Base-by-base conservation (phyloP, 2,888 invertebrate genomes). In the Aplocera efformata region DNA sequence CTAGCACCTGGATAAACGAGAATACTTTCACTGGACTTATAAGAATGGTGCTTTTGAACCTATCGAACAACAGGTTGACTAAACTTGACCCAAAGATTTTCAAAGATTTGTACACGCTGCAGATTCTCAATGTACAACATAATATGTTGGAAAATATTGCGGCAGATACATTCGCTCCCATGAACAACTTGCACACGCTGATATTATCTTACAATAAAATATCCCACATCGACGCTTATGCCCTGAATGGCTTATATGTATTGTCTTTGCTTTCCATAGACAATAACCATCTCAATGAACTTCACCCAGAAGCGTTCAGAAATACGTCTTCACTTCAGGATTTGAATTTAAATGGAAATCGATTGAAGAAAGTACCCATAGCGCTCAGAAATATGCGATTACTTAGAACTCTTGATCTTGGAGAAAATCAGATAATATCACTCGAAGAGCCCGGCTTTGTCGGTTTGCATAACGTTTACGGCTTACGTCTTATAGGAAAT, bases 311-410 rank as follows among this genome's bases (percentile, higher is more conserved):
- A 69, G 96, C 96, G 43, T 96, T 97, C 71, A 91, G 94, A 64
- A 97, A 97, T 85, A 96, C 96, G 71, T 96, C 96, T 56, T 94
- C 95, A 48, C 89, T 97, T 66, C 94, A 96, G 83, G 97, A 97
- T 82, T 90, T 98, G 59, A 96, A 96, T 89, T 89, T 97, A 67
- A 96, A 96, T 81, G 95, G 94, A 46, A 97, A 97, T 84, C 91
- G 92, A 67, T 89, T 97, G 63, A 93, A 93, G 69, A 90, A 91
- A 60, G 92, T 96, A 60, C 97, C 97, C 28, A 78, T 92, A 62
- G 96, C 96, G 11, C 79, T 97, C 46, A 91, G 93, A 71, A 94
- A 96, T 81, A 94, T 97, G 94, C 91, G 94, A 54, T 89, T 96
- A 64, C 86, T 98, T 64, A 91, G 94, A 72, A 96, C 95, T 32